Evolutionary conservation across 2,113 vertebrate species (phyloP).

Genomic region (Neofelis nebulosa): DNA sequence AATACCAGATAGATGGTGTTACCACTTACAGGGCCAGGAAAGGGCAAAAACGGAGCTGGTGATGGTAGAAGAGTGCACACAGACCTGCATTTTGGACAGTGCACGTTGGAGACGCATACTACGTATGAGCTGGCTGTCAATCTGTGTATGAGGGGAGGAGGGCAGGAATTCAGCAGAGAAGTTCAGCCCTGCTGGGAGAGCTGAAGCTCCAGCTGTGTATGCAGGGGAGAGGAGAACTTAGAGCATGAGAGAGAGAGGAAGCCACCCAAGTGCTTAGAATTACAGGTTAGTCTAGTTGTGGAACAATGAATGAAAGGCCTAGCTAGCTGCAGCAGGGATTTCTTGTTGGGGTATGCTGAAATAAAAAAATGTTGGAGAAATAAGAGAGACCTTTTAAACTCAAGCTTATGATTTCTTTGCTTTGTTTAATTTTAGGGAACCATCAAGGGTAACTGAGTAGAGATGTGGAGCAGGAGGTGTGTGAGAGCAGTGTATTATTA

Average conservation of each 20-base stretch:
- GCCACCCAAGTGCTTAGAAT: not conserved
- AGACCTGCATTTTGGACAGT: not conserved
- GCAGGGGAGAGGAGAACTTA: not conserved
- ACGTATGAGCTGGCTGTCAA: not conserved
- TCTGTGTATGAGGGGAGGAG: not conserved
- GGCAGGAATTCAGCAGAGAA: not conserved
- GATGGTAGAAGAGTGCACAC: accelerated
- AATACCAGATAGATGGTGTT: not conserved
- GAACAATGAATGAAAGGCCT: not conserved
- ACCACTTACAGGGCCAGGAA: not conserved
- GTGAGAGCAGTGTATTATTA: not conserved
- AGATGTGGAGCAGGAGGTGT: not conserved
- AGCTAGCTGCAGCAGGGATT: not conserved
- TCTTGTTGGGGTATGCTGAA: not conserved
- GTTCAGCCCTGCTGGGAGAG: not conserved
- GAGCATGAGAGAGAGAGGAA: not conserved
- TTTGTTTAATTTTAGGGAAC: not conserved
- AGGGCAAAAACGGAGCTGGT: not conserved
- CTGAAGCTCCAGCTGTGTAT: not conserved
- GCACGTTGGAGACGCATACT: not conserved
- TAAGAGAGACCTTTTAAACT: not conserved
- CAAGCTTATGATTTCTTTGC: not conserved
- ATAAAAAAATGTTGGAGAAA: not conserved
- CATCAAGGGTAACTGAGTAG: not conserved
- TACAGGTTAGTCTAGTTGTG: not conserved